phyloP scores from a whole-genome alignment of 1,140 invertebrate species.

The Coptotermes formosanus region DNA sequence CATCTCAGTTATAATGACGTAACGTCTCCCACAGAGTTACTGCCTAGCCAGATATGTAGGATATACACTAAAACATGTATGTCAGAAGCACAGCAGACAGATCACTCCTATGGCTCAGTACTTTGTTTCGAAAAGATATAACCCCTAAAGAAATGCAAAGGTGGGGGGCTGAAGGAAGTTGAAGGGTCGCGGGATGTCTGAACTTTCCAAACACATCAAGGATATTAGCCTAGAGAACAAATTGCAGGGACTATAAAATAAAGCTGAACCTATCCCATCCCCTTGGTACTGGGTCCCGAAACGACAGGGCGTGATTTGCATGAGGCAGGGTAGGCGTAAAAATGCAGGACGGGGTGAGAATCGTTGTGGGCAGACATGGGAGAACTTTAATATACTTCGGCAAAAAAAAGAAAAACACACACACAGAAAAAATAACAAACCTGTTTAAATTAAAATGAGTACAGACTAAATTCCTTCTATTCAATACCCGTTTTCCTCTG shows the following conservation, averaged over 20 bases:
- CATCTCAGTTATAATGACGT: too few species aligned
- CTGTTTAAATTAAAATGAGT: slow-evolving; percentile 39
- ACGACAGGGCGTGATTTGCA: slow-evolving; percentile 29
- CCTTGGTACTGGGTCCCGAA: not conserved
- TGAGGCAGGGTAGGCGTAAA: slow-evolving; percentile 4
- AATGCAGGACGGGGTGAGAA: not conserved
- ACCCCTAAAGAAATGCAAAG: slow-evolving; percentile 13
- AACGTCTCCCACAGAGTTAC: not conserved
- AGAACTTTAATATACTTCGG: not conserved
- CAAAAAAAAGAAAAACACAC: slow-evolving; percentile 9
- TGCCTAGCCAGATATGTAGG: not conserved
- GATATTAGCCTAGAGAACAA: slow-evolving; percentile 35
- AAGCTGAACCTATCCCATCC: not conserved
- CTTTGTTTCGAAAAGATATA: slow-evolving; percentile 2
- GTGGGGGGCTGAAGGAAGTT: not conserved
- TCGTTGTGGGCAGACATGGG: not conserved
- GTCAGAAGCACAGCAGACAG: not conserved
- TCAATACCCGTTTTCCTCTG: slow-evolving; percentile 4
- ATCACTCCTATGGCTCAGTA: not conserved
- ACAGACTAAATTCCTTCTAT: slow-evolving; percentile 20
- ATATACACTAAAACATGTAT: not conserved
- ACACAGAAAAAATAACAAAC: slow-evolving; percentile 29
- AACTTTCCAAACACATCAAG: slow-evolving; percentile 34
- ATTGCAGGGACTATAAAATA: slow-evolving; percentile 34
- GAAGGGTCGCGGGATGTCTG: not conserved